phyloP scores from a whole-genome alignment of 2,113 vertebrate genomes.

The Centropus unirufus region DNA sequence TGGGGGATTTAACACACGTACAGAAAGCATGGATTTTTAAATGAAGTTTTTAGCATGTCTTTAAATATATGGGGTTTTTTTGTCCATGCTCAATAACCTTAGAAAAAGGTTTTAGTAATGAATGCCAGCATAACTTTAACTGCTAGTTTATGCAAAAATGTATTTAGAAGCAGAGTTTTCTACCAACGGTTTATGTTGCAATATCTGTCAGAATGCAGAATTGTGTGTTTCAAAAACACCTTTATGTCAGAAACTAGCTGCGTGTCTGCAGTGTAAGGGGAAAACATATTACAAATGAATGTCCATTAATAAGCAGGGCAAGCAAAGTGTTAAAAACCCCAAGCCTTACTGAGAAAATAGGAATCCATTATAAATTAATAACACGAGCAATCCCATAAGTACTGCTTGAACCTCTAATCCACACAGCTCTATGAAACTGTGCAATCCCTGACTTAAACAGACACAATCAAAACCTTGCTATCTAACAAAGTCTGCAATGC shows the following conservation, averaged over 20 bases:
- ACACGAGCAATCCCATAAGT: neutral
- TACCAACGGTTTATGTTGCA: neutral
- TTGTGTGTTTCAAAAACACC: neutral
- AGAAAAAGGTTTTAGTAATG: neutral
- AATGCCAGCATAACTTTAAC: neutral
- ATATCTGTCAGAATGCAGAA: neutral
- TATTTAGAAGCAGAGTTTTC: neutral
- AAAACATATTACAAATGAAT: neutral
- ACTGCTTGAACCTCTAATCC: neutral
- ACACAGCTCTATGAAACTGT: neutral
- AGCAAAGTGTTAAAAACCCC: neutral
- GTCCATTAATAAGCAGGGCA: neutral
- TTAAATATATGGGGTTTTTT: neutral
- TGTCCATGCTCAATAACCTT: neutral
- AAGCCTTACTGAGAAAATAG: neutral
- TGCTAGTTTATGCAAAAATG: neutral
- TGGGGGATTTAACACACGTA: neutral
- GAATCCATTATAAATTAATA: neutral
- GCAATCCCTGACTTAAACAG: neutral
- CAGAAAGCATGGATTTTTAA: neutral
- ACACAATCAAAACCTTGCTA: constrained; percentile 8
- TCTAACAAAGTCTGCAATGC: constrained; percentile 1
- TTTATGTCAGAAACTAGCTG: neutral
- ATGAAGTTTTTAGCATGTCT: neutral
- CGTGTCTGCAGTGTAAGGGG: neutral